Conservation (phyloP, 2,113 vertebrate genomes). For the Progne subis region DNA sequence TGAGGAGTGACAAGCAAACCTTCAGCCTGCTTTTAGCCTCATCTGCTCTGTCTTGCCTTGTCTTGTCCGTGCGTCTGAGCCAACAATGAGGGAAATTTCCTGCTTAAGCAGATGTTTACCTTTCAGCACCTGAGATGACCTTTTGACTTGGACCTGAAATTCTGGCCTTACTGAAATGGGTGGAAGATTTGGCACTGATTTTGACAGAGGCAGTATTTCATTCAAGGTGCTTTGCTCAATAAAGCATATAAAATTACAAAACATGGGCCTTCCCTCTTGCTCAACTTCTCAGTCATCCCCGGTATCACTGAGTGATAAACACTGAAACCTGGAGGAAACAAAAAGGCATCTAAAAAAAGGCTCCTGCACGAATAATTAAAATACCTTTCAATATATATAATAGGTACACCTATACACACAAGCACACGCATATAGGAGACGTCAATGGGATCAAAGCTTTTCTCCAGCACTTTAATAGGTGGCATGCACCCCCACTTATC, state of each 20-base stretch:
- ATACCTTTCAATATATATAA: constrained; percentile 19
- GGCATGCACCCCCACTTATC: constrained; percentile 43
- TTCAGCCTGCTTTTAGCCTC: neutral
- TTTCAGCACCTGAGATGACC: constrained; percentile 44
- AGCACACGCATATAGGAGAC: neutral
- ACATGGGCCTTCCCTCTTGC: neutral
- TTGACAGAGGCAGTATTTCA: neutral
- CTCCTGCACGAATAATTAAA: constrained; percentile 1
- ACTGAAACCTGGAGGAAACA: constrained; percentile 15
- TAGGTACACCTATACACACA: constrained; percentile 4
- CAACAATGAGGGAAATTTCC: constrained; percentile 13
- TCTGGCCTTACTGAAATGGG: constrained; percentile 19
- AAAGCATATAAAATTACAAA: constrained; percentile 44
- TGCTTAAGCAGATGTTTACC: constrained; percentile 16
- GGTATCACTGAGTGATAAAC: constrained; percentile 2
- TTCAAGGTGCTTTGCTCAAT: constrained; percentile 50
- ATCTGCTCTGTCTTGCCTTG: neutral
- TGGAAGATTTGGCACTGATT: constrained; percentile 50
- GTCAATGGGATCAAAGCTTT: constrained; percentile 60
- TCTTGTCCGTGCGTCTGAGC: neutral
- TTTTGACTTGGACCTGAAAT: constrained; percentile 55
- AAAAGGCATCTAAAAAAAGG: constrained; percentile 9
- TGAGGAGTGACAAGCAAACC: neutral
- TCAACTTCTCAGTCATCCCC: constrained; percentile 31
- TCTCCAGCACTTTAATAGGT: constrained; percentile 55